These are phyloP conservation scores for Alectoris magna DNA, from an alignment of 2,797 vertebrate species.

Conservation along the genomic window DNA sequence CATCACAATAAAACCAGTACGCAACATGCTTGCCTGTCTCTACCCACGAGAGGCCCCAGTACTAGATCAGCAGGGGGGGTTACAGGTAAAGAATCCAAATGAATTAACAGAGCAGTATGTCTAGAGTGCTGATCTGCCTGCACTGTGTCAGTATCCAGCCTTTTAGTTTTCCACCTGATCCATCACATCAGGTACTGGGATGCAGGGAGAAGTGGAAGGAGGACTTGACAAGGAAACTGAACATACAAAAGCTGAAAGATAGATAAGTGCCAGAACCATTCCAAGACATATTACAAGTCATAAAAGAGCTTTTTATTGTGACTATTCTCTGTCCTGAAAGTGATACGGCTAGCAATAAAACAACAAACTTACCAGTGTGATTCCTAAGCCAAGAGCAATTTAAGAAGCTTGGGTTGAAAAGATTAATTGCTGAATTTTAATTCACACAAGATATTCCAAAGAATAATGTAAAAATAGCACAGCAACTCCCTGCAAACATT, in stretches of 20 bases:
- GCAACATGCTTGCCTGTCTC: background rate
- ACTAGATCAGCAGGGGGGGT: constrained; percentile 39
- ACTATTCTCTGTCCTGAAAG: background rate
- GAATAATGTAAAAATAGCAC: background rate
- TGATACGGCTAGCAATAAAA: constrained; percentile 14
- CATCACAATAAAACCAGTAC: constrained; percentile 24
- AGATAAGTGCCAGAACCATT: background rate
- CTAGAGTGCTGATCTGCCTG: background rate
- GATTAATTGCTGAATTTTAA: background rate
- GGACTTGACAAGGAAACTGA: background rate
- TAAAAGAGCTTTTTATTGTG: constrained; percentile 9
- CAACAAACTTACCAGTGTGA: background rate
- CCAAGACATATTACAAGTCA: background rate
- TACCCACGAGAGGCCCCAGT: constrained; percentile 32
- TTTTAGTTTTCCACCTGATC: background rate
- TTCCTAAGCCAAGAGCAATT: background rate
- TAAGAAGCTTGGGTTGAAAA: background rate
- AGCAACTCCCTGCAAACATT: background rate
- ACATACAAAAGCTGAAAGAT: background rate
- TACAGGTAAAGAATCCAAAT: constrained; percentile 62
- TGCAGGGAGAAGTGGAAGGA: background rate
- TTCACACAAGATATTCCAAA: background rate
- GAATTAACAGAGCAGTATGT: background rate
- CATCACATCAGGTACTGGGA: background rate
- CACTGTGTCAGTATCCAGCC: background rate